Evolutionary conservation across 2,113 vertebrate genomes (phyloP), one percentile per base, ranked within the genome.

Genomic region (Sylvia atricapilla): DNA sequence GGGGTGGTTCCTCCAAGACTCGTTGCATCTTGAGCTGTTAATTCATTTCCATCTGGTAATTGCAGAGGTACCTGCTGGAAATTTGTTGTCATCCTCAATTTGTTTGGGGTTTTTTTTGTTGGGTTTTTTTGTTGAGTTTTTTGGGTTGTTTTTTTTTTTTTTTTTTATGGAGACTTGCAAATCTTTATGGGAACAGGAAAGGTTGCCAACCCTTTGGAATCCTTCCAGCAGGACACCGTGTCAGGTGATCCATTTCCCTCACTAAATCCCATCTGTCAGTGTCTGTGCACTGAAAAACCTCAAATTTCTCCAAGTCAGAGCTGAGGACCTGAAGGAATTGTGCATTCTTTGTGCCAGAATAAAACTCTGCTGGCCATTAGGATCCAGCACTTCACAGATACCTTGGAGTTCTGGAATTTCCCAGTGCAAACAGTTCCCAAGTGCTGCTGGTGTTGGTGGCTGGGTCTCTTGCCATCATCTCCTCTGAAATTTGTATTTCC

Each of bases 41-140:
- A 62, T 60, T 87, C 37, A 44, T 64, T 84, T 63, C 27, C 69
- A 7, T 68, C 33, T 49, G 49, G 5, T 41, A 6, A 28, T 13
- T 15, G 66, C 69, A 67, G 66, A 35, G n/a, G 16, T 52, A 19
- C 24, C 62, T 64, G 41, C 24, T 70, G 19, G 19, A 72, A 60
- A 20, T 89, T 85, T 43, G 27, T 46, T 25, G 3, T 35, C 8
- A 3, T 22, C 9, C 2, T 35, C 3, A 0, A 18, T 17, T 21
- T 10, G 15, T 3, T 22, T 37, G 37, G 37, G 37, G 37, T 43
- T 21, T 53, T 21, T 53, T 11, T 53, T 30, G 24, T 15, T 21
- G 28, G 37, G 37, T 8, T 37, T 19, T 39, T 4, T 47, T 24
- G 20, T 11, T 25, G 53, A 11, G 15, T 47, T 60, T 41, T 41